Evolutionary conservation across 1,140 invertebrate genomes (phyloP).

Genomic region (Argopecten irradians): DNA sequence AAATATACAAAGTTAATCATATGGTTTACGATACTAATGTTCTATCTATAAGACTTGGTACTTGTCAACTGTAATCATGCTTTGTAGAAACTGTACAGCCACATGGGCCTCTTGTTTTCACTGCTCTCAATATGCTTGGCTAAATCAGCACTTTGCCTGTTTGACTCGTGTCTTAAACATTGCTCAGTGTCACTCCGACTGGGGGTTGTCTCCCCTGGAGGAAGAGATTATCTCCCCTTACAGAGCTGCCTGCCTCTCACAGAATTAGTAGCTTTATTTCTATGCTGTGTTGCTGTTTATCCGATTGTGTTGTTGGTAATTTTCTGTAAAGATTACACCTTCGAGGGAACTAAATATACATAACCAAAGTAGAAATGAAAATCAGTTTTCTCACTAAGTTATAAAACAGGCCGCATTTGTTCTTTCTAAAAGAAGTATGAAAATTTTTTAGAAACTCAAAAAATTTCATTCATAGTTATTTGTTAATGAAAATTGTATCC

Average conservation of each 20-base stretch:
- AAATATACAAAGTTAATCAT: no score
- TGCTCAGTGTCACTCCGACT: neutral
- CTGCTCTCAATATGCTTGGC: neutral
- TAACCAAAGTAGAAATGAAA: no score
- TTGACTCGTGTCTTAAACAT: neutral
- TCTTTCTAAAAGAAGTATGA: no score
- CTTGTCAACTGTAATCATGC: neutral
- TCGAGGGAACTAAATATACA: no score
- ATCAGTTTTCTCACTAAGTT: no score
- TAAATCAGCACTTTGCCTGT: neutral
- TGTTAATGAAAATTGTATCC: no score
- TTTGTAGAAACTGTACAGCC: neutral
- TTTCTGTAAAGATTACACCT: no score
- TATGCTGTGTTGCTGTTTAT: neutral
- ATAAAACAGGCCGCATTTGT: no score
- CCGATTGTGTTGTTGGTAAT: neutral
- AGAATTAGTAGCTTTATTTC: neutral
- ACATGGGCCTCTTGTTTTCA: neutral
- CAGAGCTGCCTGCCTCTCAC: neutral
- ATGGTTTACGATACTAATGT: no score
- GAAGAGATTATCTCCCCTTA: conserved; percentile 3
- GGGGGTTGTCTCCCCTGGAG: neutral
- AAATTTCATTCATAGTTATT: no score
- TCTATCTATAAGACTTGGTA: no score
- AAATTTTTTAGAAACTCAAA: no score